Evolutionary conservation across 1,140 invertebrate species (phyloP).

Genomic region (Oreohelix idahoensis): DNA sequence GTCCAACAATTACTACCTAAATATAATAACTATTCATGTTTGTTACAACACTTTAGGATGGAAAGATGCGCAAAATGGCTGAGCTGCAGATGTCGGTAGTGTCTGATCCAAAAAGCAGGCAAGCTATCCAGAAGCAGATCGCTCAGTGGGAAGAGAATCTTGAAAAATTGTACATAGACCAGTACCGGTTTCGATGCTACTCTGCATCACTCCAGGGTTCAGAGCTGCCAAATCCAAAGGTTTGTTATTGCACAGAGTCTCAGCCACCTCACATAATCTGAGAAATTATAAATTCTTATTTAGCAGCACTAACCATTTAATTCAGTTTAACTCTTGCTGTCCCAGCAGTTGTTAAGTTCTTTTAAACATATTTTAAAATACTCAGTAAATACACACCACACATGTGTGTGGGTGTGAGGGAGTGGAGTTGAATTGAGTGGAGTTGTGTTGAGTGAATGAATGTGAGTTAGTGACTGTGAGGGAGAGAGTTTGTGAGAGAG

Average conservation of each 20-base stretch:
- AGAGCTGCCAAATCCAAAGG: constrained; percentile 97
- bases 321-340: too few relatives aligned
- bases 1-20: neutral
- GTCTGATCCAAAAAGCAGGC: constrained; percentile 89
- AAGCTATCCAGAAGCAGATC: constrained; percentile 93
- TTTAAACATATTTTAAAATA: too few relatives aligned
- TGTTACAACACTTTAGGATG: constrained; percentile 80
- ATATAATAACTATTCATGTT: constrained; percentile 1
- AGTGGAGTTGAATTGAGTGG: too few relatives aligned
- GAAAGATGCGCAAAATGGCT: constrained; percentile 97
- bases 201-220: constrained; percentile 96
- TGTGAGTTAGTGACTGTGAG: too few relatives aligned
- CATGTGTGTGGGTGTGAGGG: too few relatives aligned
- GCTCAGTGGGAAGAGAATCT: constrained; percentile 96
- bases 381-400: too few relatives aligned
- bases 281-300: too few relatives aligned
- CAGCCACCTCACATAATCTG: too few relatives aligned
- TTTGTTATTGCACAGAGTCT: constrained; percentile 72
- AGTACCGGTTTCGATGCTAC: constrained; percentile 95
- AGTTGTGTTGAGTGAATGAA: too few relatives aligned
- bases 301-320: too few relatives aligned
- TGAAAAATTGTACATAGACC: constrained; percentile 95
- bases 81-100: constrained; percentile 96
- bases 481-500: too few relatives aligned
- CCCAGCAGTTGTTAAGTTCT: too few relatives aligned